Percentiles rank a stretch among this genome's conserved stretches.
These are phyloP conservation scores for Neodontobutis hainanensis DNA, from an alignment of 2,113 vertebrate genomes.

Conservation along the genomic window DNA sequence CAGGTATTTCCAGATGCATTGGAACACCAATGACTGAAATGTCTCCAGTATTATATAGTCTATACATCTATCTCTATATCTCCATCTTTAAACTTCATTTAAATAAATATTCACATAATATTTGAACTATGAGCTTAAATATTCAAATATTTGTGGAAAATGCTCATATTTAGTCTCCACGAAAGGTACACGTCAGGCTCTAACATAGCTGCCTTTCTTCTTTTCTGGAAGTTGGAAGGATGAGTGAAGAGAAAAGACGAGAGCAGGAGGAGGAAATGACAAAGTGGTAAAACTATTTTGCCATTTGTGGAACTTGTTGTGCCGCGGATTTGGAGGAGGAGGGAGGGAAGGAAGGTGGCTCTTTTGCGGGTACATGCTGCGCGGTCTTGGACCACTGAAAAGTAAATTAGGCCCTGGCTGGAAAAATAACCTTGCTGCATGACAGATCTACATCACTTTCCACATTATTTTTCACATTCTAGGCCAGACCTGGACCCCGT, in stretches of 20 bases:
- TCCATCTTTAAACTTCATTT: too few species aligned
- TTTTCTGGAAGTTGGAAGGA: slow-evolving; percentile 32
- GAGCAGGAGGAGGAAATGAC: slow-evolving; percentile 66
- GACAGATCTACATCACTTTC: slow-evolving; percentile 63
- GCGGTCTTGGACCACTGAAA: slow-evolving; percentile 23
- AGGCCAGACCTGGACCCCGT: slow-evolving; percentile 42
- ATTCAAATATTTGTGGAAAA: too few species aligned
- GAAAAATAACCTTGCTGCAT: slow-evolving; percentile 54
- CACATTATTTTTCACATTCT: slow-evolving; percentile 64
- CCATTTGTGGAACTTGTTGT: slow-evolving; percentile 72
- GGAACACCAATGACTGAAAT: not conserved
- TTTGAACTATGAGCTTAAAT: too few species aligned
- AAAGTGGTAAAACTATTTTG: slow-evolving; percentile 71
- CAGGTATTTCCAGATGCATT: too few species aligned
- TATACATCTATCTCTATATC: too few species aligned
- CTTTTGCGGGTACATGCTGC: slow-evolving; percentile 39
- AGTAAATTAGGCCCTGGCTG: slow-evolving; percentile 59
- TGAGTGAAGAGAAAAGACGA: slow-evolving; percentile 29
- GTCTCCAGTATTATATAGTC: too few species aligned
- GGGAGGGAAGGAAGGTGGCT: slow-evolving; percentile 33
- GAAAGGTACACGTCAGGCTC: slow-evolving; percentile 7
- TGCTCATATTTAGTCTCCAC: too few species aligned
- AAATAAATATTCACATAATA: too few species aligned
- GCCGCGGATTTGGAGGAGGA: slow-evolving; percentile 28
- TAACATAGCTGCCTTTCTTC: not conserved